These are phyloP conservation scores for Sylvilagus floridanus DNA, from an alignment of 2,797 vertebrate species.

Conservation along the genomic window DNA sequence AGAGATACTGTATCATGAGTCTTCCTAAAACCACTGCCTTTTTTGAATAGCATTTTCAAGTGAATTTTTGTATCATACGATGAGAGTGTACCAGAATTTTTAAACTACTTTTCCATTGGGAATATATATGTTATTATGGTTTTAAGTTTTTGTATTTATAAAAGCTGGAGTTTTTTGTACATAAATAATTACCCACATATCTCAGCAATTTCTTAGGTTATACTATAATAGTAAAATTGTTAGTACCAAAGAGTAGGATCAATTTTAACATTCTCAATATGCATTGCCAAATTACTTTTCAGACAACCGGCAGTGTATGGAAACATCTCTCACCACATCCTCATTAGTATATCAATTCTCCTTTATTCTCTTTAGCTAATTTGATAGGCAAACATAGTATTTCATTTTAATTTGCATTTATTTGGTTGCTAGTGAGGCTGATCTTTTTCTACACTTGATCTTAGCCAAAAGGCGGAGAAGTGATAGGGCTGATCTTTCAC, in stretches of 20 bases:
- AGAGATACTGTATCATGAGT: neutral
- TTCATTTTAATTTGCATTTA: conserved; percentile 79
- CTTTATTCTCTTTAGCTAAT: conserved; percentile 76
- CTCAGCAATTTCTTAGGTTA: neutral
- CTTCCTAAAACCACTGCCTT: conserved; percentile 32
- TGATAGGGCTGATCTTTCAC: conserved; percentile 15
- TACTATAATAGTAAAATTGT: neutral
- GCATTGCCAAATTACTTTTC: conserved; percentile 21
- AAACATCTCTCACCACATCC: conserved; percentile 78
- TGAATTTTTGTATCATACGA: neutral
- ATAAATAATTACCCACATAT: conserved; percentile 1
- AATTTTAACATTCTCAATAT: neutral
- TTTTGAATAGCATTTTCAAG: conserved; percentile 31
- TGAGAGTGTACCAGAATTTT: neutral
- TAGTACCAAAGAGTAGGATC: neutral
- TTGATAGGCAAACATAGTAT: conserved; percentile 77
- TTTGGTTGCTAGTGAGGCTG: conserved; percentile 72
- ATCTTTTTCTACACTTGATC: conserved; percentile 26
- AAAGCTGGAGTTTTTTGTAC: neutral
- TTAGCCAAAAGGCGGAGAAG: too few relatives aligned
- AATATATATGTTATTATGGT: neutral
- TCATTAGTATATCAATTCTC: conserved; percentile 25
- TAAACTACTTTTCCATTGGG: neutral
- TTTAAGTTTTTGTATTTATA: conserved; percentile 16
- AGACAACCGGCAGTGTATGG: conserved; percentile 6